These are phyloP conservation scores for Sorex fumeus DNA, from an alignment of 2,113 vertebrate species.

Conservation along the genomic window DNA sequence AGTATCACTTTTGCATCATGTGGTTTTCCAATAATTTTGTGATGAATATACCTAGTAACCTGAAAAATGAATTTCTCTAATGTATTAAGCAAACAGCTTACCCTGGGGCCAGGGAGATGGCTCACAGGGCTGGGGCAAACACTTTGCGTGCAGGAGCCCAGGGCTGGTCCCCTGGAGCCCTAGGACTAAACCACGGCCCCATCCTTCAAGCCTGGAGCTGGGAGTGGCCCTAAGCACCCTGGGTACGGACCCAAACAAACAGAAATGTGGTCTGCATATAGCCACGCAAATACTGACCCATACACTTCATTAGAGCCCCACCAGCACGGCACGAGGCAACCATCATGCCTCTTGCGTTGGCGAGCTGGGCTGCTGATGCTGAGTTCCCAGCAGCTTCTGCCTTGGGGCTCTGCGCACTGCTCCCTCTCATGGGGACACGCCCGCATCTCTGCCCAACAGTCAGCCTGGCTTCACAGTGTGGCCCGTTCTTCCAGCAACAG, in stretches of 20 bases:
- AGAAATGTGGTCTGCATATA: rapidly evolving
- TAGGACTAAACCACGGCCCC: too few species aligned
- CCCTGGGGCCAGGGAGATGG: too few species aligned
- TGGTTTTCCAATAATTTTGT: conserved; percentile 91
- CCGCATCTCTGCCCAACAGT: rapidly evolving
- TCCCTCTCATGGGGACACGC: background rate
- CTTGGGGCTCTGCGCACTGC: too few species aligned
- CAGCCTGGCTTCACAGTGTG: background rate
- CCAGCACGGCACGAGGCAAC: rapidly evolving
- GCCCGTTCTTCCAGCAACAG: background rate
- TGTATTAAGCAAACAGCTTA: background rate
- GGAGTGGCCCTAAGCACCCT: too few species aligned
- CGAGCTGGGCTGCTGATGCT: background rate
- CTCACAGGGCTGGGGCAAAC: too few species aligned
- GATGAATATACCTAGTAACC: conserved; percentile 92
- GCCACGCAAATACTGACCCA: background rate
- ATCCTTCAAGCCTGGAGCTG: too few species aligned
- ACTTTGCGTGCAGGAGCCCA: too few species aligned
- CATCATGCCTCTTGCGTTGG: too few species aligned
- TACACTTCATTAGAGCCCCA: background rate
- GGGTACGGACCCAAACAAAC: too few species aligned
- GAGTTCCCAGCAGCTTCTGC: background rate
- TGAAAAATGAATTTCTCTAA: conserved; percentile 78
- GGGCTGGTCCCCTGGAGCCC: too few species aligned
- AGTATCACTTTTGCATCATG: conserved; percentile 93